Percentiles rank a stretch among this genome's conserved stretches.
phyloP scores from a whole-genome alignment of 1,140 invertebrate genomes.

The Trypoxylus dichotomus region DNA sequence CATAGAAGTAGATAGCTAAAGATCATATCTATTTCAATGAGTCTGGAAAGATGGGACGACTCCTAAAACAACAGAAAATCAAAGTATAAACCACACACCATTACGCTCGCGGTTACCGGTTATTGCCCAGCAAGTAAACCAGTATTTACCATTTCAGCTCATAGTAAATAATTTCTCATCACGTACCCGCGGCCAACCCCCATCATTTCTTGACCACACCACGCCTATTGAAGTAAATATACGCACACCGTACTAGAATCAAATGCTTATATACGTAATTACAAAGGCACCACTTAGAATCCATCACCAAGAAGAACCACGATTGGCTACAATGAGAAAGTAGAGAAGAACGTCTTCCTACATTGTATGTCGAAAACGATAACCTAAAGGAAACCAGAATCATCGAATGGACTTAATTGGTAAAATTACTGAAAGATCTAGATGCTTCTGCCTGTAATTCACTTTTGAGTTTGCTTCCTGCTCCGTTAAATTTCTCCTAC shows the following conservation, averaged over 20 bases:
- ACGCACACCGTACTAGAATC: background rate
- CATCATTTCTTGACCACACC: background rate
- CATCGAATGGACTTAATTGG: too few species aligned
- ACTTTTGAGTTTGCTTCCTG: too few species aligned
- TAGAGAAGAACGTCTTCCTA: background rate
- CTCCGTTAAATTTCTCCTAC: too few species aligned
- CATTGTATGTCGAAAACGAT: background rate
- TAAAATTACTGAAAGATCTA: background rate
- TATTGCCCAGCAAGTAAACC: background rate
- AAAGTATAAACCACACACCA: too few species aligned
- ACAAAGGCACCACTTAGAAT: background rate
- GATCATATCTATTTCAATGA: too few species aligned
- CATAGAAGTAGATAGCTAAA: too few species aligned
- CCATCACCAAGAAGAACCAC: background rate
- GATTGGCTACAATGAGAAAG: background rate
- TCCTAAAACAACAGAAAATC: background rate
- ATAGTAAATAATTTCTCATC: background rate
- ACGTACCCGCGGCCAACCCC: background rate
- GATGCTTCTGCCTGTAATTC: background rate
- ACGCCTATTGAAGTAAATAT: background rate
- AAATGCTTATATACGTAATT: background rate
- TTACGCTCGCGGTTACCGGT: too few species aligned
- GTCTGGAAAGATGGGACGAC: too few species aligned
- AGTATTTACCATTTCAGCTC: background rate
- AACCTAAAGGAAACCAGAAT: background rate